phyloP scores from a whole-genome alignment of 1,140 invertebrate species.

The Neodiprion lecontei region DNA sequence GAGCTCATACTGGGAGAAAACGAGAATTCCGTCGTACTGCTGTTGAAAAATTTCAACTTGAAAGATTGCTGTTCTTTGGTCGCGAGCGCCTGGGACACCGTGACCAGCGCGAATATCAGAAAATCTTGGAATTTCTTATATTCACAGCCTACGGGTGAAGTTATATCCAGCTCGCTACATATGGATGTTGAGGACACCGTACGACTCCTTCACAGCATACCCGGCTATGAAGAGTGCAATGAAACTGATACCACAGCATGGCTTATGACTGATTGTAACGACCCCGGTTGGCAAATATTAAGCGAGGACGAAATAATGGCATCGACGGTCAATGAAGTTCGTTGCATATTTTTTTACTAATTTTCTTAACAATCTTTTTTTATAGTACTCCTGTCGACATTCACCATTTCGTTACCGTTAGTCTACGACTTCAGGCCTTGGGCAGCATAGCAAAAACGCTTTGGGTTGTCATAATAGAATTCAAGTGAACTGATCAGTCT shows the following conservation, averaged over 20 bases:
- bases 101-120: slow-evolving; percentile 19
- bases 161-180: background rate
- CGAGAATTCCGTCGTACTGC: slow-evolving; percentile 13
- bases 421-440: slow-evolving; percentile 2
- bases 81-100: slow-evolving; percentile 20
- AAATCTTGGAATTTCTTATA: slow-evolving; percentile 19
- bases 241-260: slow-evolving; percentile 20
- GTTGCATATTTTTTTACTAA: slow-evolving; percentile 14
- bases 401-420: background rate
- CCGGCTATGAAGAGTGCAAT: slow-evolving; percentile 17
- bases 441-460: background rate
- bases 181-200: slow-evolving; percentile 21
- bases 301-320: slow-evolving; percentile 18
- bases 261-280: slow-evolving; percentile 18
- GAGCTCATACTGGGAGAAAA: slow-evolving; percentile 16
- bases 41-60: slow-evolving; percentile 20
- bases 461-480: background rate
- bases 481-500: background rate
- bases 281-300: slow-evolving; percentile 22
- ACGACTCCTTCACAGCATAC: slow-evolving; percentile 17
- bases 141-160: slow-evolving; percentile 13
- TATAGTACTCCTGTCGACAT: too few relatives aligned
- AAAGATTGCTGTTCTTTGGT: slow-evolving; percentile 21
- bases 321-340: slow-evolving; percentile 14
- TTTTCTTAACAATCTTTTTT: background rate